Percentiles rank a stretch among this genome's conserved stretches.
Conservation (phyloP, 2,888 invertebrate species). For the Deroplatys truncata region DNA sequence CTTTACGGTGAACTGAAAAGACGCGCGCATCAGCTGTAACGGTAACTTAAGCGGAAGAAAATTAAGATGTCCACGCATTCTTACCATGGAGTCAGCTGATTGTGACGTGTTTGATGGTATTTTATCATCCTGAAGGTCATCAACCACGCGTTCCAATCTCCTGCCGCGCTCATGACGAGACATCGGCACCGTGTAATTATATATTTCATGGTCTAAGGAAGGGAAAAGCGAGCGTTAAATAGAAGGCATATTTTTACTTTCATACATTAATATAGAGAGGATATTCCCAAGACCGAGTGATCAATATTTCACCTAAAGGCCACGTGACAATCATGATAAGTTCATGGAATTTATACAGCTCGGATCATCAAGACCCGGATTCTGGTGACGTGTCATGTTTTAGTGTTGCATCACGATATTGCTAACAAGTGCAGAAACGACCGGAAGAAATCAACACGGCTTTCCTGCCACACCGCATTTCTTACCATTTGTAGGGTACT, state of each 20-base stretch:
- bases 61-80: background rate
- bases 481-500: no score
- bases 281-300: background rate
- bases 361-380: no score
- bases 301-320: background rate
- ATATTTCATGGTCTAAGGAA: background rate
- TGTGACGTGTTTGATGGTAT: background rate
- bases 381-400: no score
- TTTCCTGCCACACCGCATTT: no score
- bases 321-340: background rate
- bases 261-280: background rate
- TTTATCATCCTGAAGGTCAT: background rate
- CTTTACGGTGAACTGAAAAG: no score
- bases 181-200: background rate
- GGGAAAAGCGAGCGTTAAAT: background rate
- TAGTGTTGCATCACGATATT: no score
- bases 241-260: background rate
- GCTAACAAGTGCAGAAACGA: no score
- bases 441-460: no score
- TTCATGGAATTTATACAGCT: background rate
- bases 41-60: background rate
- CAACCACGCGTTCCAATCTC: background rate
- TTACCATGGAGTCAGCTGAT: background rate
- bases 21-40: background rate
- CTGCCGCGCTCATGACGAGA: background rate